These are phyloP conservation scores for Amiota minor DNA, from an alignment of 2,888 invertebrate genomes.

Conservation along the genomic window DNA sequence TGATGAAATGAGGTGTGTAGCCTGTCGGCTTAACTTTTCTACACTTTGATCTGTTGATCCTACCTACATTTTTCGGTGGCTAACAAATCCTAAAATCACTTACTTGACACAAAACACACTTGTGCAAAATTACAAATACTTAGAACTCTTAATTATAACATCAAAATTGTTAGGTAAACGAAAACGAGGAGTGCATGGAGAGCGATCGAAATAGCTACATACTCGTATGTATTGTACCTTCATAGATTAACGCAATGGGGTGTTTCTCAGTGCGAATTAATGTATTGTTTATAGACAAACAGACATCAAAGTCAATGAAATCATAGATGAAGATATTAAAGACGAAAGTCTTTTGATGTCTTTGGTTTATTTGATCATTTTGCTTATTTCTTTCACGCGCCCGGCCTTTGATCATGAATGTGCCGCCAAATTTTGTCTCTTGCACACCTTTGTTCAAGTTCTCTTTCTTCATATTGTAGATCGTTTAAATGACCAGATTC, in stretches of 20 bases:
- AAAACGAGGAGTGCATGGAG: neutral
- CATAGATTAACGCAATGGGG: conserved; percentile 2
- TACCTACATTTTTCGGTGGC: neutral
- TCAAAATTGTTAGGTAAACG: neutral
- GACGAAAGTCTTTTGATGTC: neutral
- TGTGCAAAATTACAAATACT: conserved; percentile 17
- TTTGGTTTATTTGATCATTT: neutral
- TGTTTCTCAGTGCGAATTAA: conserved; percentile 8
- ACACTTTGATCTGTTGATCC: conserved; percentile 56
- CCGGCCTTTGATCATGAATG: neutral
- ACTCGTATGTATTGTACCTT: neutral
- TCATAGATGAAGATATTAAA: too few species aligned
- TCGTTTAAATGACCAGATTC: too few species aligned
- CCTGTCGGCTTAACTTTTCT: conserved; percentile 34
- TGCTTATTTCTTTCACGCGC: neutral
- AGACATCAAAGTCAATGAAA: neutral
- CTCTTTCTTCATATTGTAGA: too few species aligned
- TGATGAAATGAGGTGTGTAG: too few species aligned
- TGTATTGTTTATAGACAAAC: neutral
- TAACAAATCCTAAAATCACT: conserved; percentile 1
- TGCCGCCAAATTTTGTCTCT: neutral
- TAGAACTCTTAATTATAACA: conserved; percentile 2
- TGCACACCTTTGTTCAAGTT: too few species aligned
- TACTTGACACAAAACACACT: neutral
- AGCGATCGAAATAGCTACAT: too few species aligned